Base-by-base conservation (phyloP, 1,140 invertebrate species). In the Lutraria rhynchaena region DNA sequence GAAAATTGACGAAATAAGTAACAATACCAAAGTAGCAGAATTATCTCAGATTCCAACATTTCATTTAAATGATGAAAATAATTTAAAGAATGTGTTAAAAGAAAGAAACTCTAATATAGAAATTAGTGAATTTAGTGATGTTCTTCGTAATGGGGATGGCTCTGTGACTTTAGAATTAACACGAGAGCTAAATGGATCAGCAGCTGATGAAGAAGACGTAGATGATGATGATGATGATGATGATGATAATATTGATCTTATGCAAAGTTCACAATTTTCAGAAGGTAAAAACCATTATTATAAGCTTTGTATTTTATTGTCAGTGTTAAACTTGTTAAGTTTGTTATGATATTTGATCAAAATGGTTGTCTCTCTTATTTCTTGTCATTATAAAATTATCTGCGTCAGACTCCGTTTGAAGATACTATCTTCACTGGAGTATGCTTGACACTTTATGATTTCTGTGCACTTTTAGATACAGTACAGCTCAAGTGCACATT, bases 31-130 rank as follows among this genome's bases (percentile, higher is more conserved):
- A 31, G 65, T 80, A 29, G 55, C 76, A 1, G 76, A 80, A 46
- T 27, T 70, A 22, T 33, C 63, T 49, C 76, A 65, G 19, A 55
- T 67, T 27, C 60, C 61, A 63, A 70, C 41, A 27, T 80, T 57
- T 58, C 44, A 80, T 53, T 55, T 80, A 24, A 80, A 80, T 60
- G 65, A 80, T 46, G 76, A 80, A 70, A 80, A 70, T 37, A 69
- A 80, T 70, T 49, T 80, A 17, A 69, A 67, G 37, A 80, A 80
- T 80, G 76, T 80, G n/a, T 44, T 81, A 31, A 73, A 74, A 53
- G 78, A 81, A 27, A 49, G 69, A 31, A 81, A 81, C 35, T 63
- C 78, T 51, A 81, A 81, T 73, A 81, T 81, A 58, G 69, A 81
- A 27, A 51, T 35, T 15, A 67, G 46, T 37, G 78, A 81, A 29